Base-by-base conservation (phyloP, 92 coral and sea anemone species). In the Umimayanthus chanpuru region DNA sequence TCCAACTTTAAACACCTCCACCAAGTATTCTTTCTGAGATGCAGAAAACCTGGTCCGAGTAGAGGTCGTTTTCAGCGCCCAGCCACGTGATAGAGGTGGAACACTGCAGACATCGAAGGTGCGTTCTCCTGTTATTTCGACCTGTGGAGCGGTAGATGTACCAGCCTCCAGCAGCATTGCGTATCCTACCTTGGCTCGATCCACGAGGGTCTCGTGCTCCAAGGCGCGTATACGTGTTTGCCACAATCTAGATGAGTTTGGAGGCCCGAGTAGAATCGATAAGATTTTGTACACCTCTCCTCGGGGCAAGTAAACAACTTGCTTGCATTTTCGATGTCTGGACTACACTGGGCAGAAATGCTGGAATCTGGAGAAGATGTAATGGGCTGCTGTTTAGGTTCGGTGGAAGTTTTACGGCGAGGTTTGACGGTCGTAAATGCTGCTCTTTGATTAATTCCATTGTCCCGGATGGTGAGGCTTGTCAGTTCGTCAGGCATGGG, bases 191-290 rank as follows among this genome's bases (percentile, higher is more conserved):
- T 67, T 91, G 74, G 90, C 96, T 89, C 84, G 88, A 82, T 93
- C 94, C 88, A 93, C 81, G 61, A 93, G 88, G 41, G 93, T 93
- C 87, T 89, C 94, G 78, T 88, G 79, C 85, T 93, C 93, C 64
- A 87, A 86, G 76, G 89, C 92, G 43, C 94, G 89, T 68, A n/a
- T n/a, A 88, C 73, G 76, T 89, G 92, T 85, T 89, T 93, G 41
- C 91, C 93, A 85, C 81, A 82, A 73, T 93, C 94, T 64, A 89
- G 85, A 68, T 93, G 94, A 66, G 85, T 85, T 89, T 94, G 94
- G 76, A 91, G 86, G 81, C 94, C 88, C 56, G 93, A 93, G 86
- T 84, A 88, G 49, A 91, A 84, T 86, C 82, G 92, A 85, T 86
- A 91, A 43, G 89, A 78, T 80, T 87, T 89, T 29, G 80, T 77